A percentile compares a stretch with the other conserved stretches of the same genome.
Conservation (phyloP, 2,888 invertebrate genomes). For the Megastigmus dorsalis region DNA sequence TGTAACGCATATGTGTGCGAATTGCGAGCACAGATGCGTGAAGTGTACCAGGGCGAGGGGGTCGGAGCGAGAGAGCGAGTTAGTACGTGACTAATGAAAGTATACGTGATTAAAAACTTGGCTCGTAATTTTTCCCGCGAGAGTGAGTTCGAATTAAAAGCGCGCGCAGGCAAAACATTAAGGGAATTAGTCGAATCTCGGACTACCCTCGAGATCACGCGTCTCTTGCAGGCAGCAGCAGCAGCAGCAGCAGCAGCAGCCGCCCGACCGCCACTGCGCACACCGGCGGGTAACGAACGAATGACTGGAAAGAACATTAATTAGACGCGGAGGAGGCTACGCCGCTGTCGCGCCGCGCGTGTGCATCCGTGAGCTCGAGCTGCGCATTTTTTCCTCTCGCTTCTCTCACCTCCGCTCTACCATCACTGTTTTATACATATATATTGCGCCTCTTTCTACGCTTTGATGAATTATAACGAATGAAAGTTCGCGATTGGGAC, state of each 20-base stretch:
- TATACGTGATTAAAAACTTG: constrained; percentile 68
- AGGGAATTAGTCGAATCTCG: constrained; percentile 37
- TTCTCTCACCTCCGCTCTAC: no score
- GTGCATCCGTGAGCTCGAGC: no score
- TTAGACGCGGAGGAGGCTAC: constrained; percentile 14
- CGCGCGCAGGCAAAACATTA: constrained; percentile 45
- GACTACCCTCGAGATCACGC: constrained; percentile 13
- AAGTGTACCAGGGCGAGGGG: background rate
- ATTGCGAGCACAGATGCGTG: background rate
- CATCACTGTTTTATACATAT: no score
- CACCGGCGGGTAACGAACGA: constrained; percentile 1
- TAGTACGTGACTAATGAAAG: constrained; percentile 66
- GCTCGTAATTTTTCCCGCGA: constrained; percentile 62
- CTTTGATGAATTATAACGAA: no score
- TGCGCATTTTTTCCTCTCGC: no score
- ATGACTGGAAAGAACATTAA: constrained; percentile 7
- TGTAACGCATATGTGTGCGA: no score
- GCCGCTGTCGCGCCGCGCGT: no score
- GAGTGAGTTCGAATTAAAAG: constrained; percentile 63
- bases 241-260: no score
- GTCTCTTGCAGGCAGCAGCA: no score
- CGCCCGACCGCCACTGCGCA: background rate
- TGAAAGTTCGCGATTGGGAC: no score
- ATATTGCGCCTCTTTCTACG: no score
- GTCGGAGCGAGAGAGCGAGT: constrained; percentile 52